These are phyloP conservation scores for Gavialis gangeticus DNA, from an alignment of 2,113 vertebrate genomes.

Conservation along the genomic window DNA sequence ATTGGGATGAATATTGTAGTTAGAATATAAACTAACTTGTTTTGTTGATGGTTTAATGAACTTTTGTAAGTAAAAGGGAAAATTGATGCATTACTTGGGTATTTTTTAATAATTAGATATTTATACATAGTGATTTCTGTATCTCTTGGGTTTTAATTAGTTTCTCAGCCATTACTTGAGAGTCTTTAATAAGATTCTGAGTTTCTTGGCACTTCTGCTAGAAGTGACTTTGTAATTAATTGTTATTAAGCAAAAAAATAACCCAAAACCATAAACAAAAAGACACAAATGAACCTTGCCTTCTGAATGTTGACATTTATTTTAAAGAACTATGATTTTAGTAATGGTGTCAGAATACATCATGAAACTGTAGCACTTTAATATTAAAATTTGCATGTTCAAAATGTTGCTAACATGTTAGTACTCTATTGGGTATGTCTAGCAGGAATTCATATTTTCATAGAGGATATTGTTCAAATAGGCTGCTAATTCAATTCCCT, in stretches of 20 bases:
- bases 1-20: background rate
- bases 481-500: too few species aligned
- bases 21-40: slow-evolving; percentile 23
- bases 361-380: too few species aligned
- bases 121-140: slow-evolving; percentile 52
- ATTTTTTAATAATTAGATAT: slow-evolving; percentile 47
- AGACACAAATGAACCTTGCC: background rate
- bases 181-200: slow-evolving; percentile 58
- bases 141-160: slow-evolving; percentile 62
- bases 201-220: background rate
- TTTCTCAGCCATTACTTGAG: slow-evolving; percentile 9
- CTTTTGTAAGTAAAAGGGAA: slow-evolving; percentile 41
- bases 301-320: background rate
- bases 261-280: background rate
- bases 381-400: too few species aligned
- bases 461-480: background rate
- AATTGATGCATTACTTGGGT: slow-evolving; percentile 19
- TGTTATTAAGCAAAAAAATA: slow-evolving; percentile 4
- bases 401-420: background rate
- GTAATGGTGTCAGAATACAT: background rate
- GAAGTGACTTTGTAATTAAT: slow-evolving; percentile 43
- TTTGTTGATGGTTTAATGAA: slow-evolving; percentile 1
- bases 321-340: background rate
- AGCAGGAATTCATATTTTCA: background rate
- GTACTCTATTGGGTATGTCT: background rate